These are phyloP conservation scores for Acrobasis repandana DNA, from an alignment of 2,888 invertebrate genomes.

Conservation along the genomic window DNA sequence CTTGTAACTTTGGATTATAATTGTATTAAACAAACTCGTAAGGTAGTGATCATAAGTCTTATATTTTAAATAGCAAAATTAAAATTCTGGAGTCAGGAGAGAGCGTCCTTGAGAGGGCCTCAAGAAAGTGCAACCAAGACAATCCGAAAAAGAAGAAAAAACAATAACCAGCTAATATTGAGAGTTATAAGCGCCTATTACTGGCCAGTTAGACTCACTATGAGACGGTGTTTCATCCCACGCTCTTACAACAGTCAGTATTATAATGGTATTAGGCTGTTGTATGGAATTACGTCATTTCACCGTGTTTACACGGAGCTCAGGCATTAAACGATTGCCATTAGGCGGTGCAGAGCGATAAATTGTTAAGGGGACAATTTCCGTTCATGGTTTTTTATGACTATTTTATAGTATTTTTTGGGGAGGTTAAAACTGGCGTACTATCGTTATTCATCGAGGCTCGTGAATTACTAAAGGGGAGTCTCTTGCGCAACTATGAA, in stretches of 20 bases:
- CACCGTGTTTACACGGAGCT: constrained; percentile 56
- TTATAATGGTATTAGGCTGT: constrained; percentile 60
- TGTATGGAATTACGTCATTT: constrained; percentile 54
- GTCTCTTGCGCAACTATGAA: too few relatives aligned
- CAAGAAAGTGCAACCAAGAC: too few relatives aligned
- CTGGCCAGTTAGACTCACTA: constrained; percentile 17
- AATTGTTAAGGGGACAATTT: constrained; percentile 31
- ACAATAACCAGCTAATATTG: constrained; percentile 4
- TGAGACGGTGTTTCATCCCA: constrained; percentile 22
- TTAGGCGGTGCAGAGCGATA: constrained; percentile 30
- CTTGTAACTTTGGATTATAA: too few relatives aligned
- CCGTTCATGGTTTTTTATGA: background rate
- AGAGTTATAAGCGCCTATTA: background rate
- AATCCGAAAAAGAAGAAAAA: background rate
- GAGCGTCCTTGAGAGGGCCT: too few relatives aligned
- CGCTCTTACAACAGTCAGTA: constrained; percentile 45
- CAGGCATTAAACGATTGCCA: constrained; percentile 42
- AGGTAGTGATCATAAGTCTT: too few relatives aligned
- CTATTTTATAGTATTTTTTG: too few relatives aligned
- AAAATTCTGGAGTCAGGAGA: too few relatives aligned
- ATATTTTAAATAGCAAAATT: too few relatives aligned
- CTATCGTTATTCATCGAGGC: too few relatives aligned
- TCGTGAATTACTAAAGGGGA: too few relatives aligned
- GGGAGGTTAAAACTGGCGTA: too few relatives aligned
- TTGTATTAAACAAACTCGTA: too few relatives aligned